Conservation (phyloP, 2,113 vertebrate species). For the Sander lucioperca region DNA sequence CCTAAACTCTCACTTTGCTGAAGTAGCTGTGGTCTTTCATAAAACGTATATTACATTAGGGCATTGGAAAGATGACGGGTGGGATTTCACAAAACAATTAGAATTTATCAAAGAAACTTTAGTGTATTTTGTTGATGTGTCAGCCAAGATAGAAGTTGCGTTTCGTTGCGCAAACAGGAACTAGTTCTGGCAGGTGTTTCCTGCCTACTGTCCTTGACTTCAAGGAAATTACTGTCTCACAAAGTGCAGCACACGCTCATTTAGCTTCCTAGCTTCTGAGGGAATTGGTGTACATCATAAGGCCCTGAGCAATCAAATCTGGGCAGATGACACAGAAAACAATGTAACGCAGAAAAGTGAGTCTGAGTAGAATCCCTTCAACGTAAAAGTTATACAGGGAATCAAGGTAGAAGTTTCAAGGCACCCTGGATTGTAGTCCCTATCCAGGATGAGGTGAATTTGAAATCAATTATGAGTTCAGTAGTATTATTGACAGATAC, state of each 20-base stretch:
- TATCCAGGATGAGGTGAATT: constrained; percentile 41
- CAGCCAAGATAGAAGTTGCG: constrained; percentile 13
- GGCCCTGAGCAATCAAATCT: constrained; percentile 42
- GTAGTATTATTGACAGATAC: constrained; percentile 58
- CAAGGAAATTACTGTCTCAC: constrained; percentile 41
- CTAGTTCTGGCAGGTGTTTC: constrained; percentile 34
- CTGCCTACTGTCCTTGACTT: constrained; percentile 31
- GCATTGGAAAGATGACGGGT: constrained; percentile 60
- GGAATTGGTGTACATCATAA: constrained; percentile 24
- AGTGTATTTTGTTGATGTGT: constrained; percentile 56
- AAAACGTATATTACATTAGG: constrained; percentile 74
- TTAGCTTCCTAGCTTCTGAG: constrained; percentile 29
- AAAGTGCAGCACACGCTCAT: constrained; percentile 19
- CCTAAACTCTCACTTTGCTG: constrained; percentile 30
- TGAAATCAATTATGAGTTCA: constrained; percentile 56
- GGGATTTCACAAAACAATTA: constrained; percentile 67
- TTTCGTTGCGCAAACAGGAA: constrained; percentile 27
- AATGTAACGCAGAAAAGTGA: constrained; percentile 4
- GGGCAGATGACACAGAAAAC: constrained; percentile 42
- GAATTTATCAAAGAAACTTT: constrained; percentile 65
- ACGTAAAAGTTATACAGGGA: neutral
- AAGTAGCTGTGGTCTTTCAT: constrained; percentile 55
- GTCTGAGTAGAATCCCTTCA: constrained; percentile 8
- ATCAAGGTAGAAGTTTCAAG: constrained; percentile 15
- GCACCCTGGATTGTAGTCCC: neutral